A percentile compares a stretch with the other conserved stretches of the same genome.
Evolutionary conservation across 2,888 invertebrate genomes (phyloP).

Genomic region (Atrina japonica): DNA sequence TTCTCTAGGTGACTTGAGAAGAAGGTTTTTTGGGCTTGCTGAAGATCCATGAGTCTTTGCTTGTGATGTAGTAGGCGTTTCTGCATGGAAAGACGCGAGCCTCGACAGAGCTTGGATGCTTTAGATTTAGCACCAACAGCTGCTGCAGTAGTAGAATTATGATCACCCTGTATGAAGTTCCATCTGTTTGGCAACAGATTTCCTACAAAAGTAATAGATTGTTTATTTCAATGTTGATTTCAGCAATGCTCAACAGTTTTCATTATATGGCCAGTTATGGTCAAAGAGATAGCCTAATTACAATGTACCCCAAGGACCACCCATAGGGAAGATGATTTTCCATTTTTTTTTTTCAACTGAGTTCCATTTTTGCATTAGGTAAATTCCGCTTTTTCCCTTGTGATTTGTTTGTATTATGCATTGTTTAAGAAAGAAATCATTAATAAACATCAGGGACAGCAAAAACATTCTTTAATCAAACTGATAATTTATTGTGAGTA

Average conservation of each 20-base stretch:
- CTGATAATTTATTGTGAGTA: too few relatives aligned
- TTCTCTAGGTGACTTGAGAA: constrained; percentile 53
- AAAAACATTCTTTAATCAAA: too few relatives aligned
- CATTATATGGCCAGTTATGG: too few relatives aligned
- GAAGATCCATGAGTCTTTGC: constrained; percentile 86
- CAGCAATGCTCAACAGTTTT: background rate
- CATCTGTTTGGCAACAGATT: constrained; percentile 84
- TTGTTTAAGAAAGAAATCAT: too few relatives aligned
- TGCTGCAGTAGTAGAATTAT: constrained; percentile 79
- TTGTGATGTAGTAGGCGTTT: constrained; percentile 88
- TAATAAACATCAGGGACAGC: too few relatives aligned
- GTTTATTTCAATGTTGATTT: background rate
- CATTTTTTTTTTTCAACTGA: too few relatives aligned
- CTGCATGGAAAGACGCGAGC: constrained; percentile 82
- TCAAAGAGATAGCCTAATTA: too few relatives aligned
- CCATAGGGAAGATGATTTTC: too few relatives aligned
- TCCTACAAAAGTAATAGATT: constrained; percentile 46
- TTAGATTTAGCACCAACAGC: constrained; percentile 81
- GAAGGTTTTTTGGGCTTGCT: constrained; percentile 81
- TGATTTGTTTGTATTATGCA: too few relatives aligned
- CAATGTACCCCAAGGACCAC: too few relatives aligned
- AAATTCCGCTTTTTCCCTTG: too few relatives aligned
- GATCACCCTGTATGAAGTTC: constrained; percentile 92
- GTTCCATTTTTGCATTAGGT: too few relatives aligned
- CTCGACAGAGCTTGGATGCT: constrained; percentile 63